phyloP scores from a whole-genome alignment of 2,113 vertebrate species.

The Rhabdornis inornatus region DNA sequence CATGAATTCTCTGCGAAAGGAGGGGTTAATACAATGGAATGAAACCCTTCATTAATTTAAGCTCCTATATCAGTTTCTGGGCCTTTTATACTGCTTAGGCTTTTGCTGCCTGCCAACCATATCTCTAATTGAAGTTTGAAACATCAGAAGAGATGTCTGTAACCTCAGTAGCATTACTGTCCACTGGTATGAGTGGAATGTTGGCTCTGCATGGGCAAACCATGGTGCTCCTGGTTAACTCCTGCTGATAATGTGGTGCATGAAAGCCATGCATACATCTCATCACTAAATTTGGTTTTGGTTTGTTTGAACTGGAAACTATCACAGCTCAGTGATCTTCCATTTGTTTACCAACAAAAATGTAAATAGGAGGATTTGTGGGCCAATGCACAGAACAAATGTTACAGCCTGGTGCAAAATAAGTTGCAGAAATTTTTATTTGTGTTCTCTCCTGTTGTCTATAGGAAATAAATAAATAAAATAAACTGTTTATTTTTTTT shows the following conservation, averaged over 20 bases:
- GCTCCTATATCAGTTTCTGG: not conserved
- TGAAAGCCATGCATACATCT: not conserved
- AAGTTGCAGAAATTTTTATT: not conserved
- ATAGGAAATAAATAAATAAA: not conserved
- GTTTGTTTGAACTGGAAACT: not conserved
- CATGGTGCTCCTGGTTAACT: not conserved
- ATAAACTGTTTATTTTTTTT: not conserved
- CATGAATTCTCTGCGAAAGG: not conserved
- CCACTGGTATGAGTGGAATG: slow-evolving; percentile 31
- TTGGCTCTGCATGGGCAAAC: not conserved
- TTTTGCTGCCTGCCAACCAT: not conserved
- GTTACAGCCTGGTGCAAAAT: not conserved
- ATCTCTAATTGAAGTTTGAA: slow-evolving; percentile 10
- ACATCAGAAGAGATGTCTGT: slow-evolving; percentile 18
- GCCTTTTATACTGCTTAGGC: not conserved
- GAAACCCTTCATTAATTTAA: not conserved
- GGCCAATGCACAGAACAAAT: not conserved
- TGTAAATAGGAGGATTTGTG: not conserved
- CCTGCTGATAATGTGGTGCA: not conserved
- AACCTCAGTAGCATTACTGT: slow-evolving; percentile 1
- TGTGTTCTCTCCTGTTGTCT: not conserved
- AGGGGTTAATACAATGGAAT: not conserved
- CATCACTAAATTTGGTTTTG: not conserved
- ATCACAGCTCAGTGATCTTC: not conserved
- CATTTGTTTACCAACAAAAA: slow-evolving; percentile 5